Evolutionary conservation across 2,797 vertebrate genomes (phyloP).

Genomic region (Poecilia velifera): DNA sequence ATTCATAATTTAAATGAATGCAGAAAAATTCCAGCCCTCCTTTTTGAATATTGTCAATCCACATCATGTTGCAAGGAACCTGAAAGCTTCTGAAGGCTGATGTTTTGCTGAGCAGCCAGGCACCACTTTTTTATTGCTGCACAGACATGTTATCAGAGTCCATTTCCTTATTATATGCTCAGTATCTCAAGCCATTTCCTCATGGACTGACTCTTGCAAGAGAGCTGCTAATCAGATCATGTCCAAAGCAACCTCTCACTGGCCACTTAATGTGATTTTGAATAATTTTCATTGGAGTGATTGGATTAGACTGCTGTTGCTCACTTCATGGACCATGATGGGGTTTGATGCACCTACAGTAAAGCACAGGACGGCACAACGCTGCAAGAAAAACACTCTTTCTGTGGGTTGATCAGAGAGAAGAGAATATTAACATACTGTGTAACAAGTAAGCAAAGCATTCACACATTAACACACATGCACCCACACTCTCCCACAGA

Average conservation of each 20-base stretch:
- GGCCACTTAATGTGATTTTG: slow-evolving; percentile 80
- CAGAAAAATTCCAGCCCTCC: background rate
- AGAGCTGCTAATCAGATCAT: slow-evolving; percentile 78
- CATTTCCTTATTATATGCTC: slow-evolving; percentile 75
- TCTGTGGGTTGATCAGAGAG: background rate
- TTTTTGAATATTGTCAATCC: background rate
- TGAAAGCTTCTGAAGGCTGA: background rate
- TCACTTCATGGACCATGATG: slow-evolving; percentile 54
- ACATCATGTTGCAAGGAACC: background rate
- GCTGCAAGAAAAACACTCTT: slow-evolving; percentile 11
- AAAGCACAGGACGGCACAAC: slow-evolving; percentile 20
- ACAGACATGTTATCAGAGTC: slow-evolving; percentile 57
- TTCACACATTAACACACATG: background rate
- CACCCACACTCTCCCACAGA: slow-evolving; percentile 37
- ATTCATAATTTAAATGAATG: background rate
- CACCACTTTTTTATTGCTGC: slow-evolving; percentile 31
- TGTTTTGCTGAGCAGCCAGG: slow-evolving; percentile 28
- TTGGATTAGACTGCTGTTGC: slow-evolving; percentile 75
- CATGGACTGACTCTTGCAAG: slow-evolving; percentile 59
- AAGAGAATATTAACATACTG: slow-evolving; percentile 5
- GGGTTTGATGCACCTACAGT: slow-evolving; percentile 44
- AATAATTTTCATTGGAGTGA: slow-evolving; percentile 75
- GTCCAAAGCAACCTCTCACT: slow-evolving; percentile 73
- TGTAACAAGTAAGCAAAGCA: slow-evolving; percentile 21
- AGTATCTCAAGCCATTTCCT: slow-evolving; percentile 75